Conservation (phyloP, 30 jellyfish, hydroid and myxozoan species). For the Hydractinia echinata region DNA sequence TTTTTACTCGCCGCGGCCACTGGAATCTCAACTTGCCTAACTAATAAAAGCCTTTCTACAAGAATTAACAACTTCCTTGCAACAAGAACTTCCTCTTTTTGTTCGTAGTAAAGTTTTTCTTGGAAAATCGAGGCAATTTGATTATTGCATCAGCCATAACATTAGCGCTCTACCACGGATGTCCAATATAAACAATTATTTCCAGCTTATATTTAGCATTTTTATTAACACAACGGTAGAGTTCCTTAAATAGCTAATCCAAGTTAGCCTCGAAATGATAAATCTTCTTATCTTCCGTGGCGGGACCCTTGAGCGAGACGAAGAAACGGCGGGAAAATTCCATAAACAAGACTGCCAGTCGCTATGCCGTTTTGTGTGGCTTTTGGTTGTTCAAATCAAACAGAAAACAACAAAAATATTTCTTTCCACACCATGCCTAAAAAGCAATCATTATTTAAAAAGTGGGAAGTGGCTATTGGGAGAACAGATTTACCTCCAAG, state of each 20-base stretch:
- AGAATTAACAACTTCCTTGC: background rate
- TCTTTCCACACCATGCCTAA: slow-evolving; percentile 1
- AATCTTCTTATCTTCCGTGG: background rate
- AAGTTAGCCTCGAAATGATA: background rate
- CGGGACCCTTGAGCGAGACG: background rate
- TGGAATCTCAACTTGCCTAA: too few species aligned
- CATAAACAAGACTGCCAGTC: background rate
- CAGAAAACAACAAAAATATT: background rate
- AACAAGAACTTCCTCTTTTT: background rate
- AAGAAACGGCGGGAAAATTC: background rate
- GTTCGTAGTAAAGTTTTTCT: background rate
- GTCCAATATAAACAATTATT: background rate
- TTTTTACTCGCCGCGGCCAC: too few species aligned
- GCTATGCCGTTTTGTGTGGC: background rate
- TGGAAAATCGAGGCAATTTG: background rate
- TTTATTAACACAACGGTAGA: background rate
- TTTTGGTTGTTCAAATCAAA: slow-evolving; percentile 8
- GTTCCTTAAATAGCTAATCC: background rate
- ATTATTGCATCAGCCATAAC: background rate
- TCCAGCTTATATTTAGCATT: background rate
- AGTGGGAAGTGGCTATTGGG: slow-evolving; percentile 14
- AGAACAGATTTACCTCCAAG: background rate
- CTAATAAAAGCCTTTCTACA: too few species aligned
- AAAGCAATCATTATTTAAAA: background rate
- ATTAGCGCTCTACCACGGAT: background rate